Percentiles rank a stretch among this genome's conserved stretches.
phyloP scores from a whole-genome alignment of 2,888 invertebrate genomes.

The Branchipolynoe longqiensis region DNA sequence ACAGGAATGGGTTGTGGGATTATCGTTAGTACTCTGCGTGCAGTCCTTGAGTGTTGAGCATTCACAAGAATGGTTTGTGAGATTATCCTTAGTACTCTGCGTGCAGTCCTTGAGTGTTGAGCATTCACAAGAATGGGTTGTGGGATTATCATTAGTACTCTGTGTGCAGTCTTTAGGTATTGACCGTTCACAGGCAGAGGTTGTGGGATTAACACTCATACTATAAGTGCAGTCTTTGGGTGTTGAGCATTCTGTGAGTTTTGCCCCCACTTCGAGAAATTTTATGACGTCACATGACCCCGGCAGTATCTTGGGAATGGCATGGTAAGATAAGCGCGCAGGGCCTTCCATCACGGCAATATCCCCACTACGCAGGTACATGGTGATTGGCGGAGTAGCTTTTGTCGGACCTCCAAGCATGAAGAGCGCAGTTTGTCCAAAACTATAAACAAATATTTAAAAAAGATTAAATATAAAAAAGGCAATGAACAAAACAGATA shows the following conservation, averaged over 20 bases:
- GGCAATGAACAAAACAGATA: too few relatives aligned
- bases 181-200: too few relatives aligned
- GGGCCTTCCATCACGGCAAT: constrained; percentile 93
- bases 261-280: not conserved
- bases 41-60: too few relatives aligned
- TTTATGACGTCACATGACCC: constrained; percentile 20
- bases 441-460: constrained; percentile 86
- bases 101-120: too few relatives aligned
- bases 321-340: constrained; percentile 94
- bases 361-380: constrained; percentile 94
- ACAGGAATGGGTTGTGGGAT: too few relatives aligned
- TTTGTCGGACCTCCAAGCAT: constrained; percentile 91
- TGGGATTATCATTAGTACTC: too few relatives aligned
- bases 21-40: too few relatives aligned
- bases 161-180: too few relatives aligned
- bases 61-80: too few relatives aligned
- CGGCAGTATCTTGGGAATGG: constrained; percentile 90
- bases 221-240: not conserved
- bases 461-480: too few relatives aligned
- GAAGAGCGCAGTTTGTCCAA: constrained; percentile 97
- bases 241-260: not conserved
- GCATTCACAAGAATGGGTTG: too few relatives aligned
- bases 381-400: constrained; percentile 78
- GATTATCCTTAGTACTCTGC: too few relatives aligned
- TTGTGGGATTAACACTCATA: not conserved